Evolutionary conservation across 2,888 invertebrate genomes (phyloP), one percentile per base, ranked within the genome.

Genomic region (Euplagia quadripunctaria): DNA sequence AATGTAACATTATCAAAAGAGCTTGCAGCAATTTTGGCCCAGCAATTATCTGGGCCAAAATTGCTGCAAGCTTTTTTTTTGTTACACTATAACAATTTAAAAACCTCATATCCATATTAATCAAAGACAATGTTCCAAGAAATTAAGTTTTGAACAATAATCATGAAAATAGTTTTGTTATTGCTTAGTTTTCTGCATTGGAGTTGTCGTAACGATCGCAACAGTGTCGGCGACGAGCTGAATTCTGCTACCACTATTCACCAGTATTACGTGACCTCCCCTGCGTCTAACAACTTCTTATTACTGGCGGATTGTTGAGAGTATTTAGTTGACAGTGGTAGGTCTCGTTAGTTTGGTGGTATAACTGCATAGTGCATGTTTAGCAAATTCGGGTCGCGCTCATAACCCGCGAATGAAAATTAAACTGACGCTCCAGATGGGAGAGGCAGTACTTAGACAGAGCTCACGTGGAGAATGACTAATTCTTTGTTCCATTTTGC

Each of bases 341-440:
- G 81, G 41, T 82, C 81, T 72, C 31, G 17, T 41, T 77, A 76
- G 2, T 71, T 52, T 82, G 83, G 82, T 31, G 64, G 31, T 58
- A 70, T 79, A 73, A 75, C 43, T 73, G 64, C 68, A 81, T 70
- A 74, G 77, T 79, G 74, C 77, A 79, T 81, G 84, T 79, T 79
- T 80, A 80, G 76, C 79, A 83, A 86, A 87, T 82, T 84, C 79
- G 75, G 80, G 78, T 78, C 68, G 68, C 76, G 78, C 75, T 82
- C 81, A 82, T 84, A 86, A 85, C 82, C 83, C 71, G 80, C 73
- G 78, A 86, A 86, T 86, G 85, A 85, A 88, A 88, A 87, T 88
- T 88, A 85, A 87, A 87, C 85, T 86, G 85, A 85, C 85, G 85
- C 79, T 70, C 63, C 64, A 75, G 82, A 70, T 70, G 75, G 42